Evolutionary conservation across 92 coral and sea anemone species (phyloP).

Genomic region (Porites divaricata): DNA sequence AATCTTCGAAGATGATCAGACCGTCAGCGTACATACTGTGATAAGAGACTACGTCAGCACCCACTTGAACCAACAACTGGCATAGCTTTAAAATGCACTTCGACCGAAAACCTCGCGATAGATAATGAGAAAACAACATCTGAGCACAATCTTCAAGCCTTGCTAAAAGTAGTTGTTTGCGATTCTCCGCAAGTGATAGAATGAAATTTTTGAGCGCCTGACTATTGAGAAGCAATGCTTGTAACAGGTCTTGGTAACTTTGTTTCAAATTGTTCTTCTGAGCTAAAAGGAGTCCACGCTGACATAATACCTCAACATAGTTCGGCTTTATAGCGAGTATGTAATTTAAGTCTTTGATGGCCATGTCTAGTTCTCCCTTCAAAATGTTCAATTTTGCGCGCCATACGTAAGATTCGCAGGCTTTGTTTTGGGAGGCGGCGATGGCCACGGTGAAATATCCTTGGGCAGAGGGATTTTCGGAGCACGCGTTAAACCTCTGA

Average conservation of each 20-base stretch:
- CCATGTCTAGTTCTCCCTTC: conserved; percentile 46
- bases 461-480: conserved; percentile 43
- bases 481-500: conserved; percentile 30
- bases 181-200: conserved; percentile 59
- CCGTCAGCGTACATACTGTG: conserved; percentile 90
- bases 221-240: conserved; percentile 65
- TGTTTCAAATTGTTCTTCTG: conserved; percentile 42
- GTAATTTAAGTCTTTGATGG: conserved; percentile 56
- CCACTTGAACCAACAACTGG: conserved; percentile 73
- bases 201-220: conserved; percentile 66
- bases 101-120: conserved; percentile 68
- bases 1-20: conserved; percentile 74
- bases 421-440: conserved; percentile 65
- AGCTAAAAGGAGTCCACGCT: conserved; percentile 57
- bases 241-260: conserved; percentile 70
- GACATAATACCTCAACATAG: conserved; percentile 60
- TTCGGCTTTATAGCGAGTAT: conserved; percentile 58
- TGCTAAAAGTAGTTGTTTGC: conserved; percentile 58
- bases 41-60: conserved; percentile 58
- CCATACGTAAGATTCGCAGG: conserved; percentile 62
- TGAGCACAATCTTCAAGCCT: conserved; percentile 83
- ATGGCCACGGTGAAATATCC: conserved; percentile 69
- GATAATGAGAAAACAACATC: conserved; percentile 74
- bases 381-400: conserved; percentile 59
- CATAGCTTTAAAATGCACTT: conserved; percentile 76